phyloP scores from a whole-genome alignment of 2,888 invertebrate species.

The Sympetrum striolatum region DNA sequence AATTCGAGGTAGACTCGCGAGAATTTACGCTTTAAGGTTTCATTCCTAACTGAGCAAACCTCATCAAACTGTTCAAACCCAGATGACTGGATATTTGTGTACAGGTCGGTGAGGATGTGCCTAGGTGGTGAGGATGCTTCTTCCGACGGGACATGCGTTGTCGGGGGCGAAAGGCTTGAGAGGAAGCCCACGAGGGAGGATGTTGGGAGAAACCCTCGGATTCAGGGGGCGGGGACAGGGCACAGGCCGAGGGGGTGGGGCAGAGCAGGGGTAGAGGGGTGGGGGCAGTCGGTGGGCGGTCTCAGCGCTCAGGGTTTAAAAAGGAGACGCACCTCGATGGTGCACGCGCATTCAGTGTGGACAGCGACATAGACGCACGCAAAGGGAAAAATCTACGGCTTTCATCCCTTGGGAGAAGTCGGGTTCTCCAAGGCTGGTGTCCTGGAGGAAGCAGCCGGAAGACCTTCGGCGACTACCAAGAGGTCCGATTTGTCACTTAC shows the following conservation, averaged over 20 bases:
- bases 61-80: background rate
- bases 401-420: background rate
- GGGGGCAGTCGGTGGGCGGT: background rate
- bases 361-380: background rate
- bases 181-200: background rate
- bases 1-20: background rate
- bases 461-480: too few species aligned
- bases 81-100: background rate
- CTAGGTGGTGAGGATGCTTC: background rate
- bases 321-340: slow-evolving; percentile 15
- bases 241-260: background rate
- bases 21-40: background rate
- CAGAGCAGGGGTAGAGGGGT: background rate
- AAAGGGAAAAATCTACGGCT: background rate
- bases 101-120: background rate
- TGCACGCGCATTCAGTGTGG: slow-evolving; percentile 23
- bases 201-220: background rate
- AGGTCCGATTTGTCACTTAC: too few species aligned
- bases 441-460: background rate
- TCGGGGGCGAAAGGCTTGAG: background rate
- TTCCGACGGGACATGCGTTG: background rate
- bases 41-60: background rate
- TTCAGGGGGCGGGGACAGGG: background rate
- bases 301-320: slow-evolving; percentile 13
- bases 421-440: background rate